Evolutionary conservation across 2,113 vertebrate species (phyloP), one percentile per base, ranked within the genome.

Genomic region (Thunnus thynnus): DNA sequence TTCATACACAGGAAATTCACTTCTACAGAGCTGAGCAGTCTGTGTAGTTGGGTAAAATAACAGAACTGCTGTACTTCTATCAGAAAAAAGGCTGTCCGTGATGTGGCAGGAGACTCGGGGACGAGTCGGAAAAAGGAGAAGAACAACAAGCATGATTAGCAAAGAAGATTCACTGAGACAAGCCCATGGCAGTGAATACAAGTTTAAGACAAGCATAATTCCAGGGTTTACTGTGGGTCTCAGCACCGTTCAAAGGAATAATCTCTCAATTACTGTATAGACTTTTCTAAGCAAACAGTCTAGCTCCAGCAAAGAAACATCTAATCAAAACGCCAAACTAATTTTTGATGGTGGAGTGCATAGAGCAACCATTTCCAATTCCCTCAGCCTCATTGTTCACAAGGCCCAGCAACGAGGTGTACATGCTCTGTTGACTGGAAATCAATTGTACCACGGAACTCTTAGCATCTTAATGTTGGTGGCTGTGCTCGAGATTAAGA

Each of bases 381-480:
- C 36, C n/a, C 16, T 32, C 32, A 27, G 47, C 12, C 52, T 60
- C 17, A 60, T 41, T 66, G 25, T 52, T 75, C 20, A 69, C 50
- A 74, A 73, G 64, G 22, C 44, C 66, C 22, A 48, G 46, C 30
- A 66, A 52, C 25, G 41, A 67, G 27, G 54, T 47, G n/a, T 51
- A 8, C 47, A 62, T 55, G 47, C 16, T 20, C 27, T 27, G 55
- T 32, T 61, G 78, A 72, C 18, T 65, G 58, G 67, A 74, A 82
- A 82, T 82, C 75, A 55, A 75, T 71, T 22, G 41, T 32, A 56
- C n/a, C 52, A 58, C 41, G 17, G 36, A 70, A n/a, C 22, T 46
- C 36, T 48, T 47, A 60, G 56, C 48, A 63, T 63, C 22, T 22
- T 73, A 76, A 72, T 82, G 22, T 41, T n/a, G 13, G 47, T 16